These are phyloP conservation scores for Stegodyphus mimosarum DNA, from an alignment of 1,140 invertebrate species.

Conservation along the genomic window DNA sequence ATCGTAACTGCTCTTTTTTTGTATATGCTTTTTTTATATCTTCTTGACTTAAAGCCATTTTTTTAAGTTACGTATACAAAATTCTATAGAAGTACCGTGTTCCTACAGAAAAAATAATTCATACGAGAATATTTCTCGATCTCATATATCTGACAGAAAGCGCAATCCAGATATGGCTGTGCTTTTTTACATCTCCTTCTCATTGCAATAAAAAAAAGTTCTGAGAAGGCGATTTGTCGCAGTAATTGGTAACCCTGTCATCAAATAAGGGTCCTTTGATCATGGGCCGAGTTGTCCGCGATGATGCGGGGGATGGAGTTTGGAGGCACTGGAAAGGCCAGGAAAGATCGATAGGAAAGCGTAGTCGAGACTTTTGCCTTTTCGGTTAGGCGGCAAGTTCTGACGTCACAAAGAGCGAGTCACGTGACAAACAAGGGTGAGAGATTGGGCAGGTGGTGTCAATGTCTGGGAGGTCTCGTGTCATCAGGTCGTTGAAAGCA, in stretches of 20 bases:
- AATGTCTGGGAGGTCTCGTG: conserved; percentile 50
- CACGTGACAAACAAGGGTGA: conserved; percentile 41
- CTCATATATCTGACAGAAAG: too few species aligned
- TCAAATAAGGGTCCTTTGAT: background rate
- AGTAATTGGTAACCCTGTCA: background rate
- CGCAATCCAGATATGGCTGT: too few species aligned
- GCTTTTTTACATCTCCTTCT: too few species aligned
- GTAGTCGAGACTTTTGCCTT: conserved; percentile 14
- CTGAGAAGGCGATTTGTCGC: background rate
- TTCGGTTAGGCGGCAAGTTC: conserved; percentile 16
- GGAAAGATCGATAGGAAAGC: conserved; percentile 19
- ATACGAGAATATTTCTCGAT: too few species aligned
- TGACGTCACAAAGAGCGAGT: conserved; percentile 51
- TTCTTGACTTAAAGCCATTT: too few species aligned
- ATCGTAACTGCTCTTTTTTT: too few species aligned
- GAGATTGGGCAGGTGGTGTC: conserved; percentile 50
- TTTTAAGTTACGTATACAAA: too few species aligned
- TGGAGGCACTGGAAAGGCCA: background rate
- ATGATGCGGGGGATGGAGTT: background rate
- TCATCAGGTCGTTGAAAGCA: conserved; percentile 51
- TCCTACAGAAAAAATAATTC: too few species aligned
- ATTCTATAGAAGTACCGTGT: too few species aligned
- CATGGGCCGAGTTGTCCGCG: conserved; percentile 8
- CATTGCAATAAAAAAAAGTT: background rate
- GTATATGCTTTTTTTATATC: too few species aligned